These are phyloP conservation scores for Microplitis manilae DNA, from an alignment of 2,888 invertebrate species.

Conservation along the genomic window DNA sequence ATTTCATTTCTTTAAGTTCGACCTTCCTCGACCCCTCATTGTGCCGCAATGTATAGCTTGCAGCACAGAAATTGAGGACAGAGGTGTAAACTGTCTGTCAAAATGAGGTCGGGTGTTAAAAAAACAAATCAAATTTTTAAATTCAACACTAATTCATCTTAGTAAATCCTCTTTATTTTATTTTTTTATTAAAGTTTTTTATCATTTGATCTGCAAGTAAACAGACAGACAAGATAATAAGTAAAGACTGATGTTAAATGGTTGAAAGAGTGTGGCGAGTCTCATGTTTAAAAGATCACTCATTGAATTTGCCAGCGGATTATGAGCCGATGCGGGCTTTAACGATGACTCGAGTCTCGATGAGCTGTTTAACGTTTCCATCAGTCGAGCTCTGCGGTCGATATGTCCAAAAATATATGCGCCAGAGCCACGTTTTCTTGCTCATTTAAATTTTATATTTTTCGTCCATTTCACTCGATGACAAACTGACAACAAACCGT, in stretches of 20 bases:
- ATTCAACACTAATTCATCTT: not conserved
- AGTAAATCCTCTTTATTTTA: not conserved
- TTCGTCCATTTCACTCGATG: not conserved
- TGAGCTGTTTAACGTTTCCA: constrained; percentile 19
- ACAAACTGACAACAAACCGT: not conserved
- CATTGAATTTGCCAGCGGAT: constrained; percentile 30
- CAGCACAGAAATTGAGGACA: constrained; percentile 21
- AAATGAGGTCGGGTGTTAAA: constrained; percentile 11
- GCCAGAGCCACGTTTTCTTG: not conserved
- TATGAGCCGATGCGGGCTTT: constrained; percentile 8
- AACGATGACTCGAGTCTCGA: not conserved
- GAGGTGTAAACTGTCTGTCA: constrained; percentile 30
- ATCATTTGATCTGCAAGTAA: not conserved
- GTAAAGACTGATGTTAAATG: too few species aligned
- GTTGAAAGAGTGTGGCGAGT: constrained; percentile 10
- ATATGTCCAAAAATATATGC: not conserved
- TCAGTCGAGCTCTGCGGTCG: constrained; percentile 12
- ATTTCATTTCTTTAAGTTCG: constrained; percentile 35
- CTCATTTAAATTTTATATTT: not conserved
- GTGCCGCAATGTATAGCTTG: not conserved
- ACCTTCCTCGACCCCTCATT: constrained; percentile 42
- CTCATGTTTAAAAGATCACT: constrained; percentile 41
- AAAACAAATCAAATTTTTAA: not conserved
- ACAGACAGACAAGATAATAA: not conserved
- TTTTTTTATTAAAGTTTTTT: not conserved